Base-by-base conservation (phyloP, 2,888 invertebrate species). In the Apodemia mormo region DNA sequence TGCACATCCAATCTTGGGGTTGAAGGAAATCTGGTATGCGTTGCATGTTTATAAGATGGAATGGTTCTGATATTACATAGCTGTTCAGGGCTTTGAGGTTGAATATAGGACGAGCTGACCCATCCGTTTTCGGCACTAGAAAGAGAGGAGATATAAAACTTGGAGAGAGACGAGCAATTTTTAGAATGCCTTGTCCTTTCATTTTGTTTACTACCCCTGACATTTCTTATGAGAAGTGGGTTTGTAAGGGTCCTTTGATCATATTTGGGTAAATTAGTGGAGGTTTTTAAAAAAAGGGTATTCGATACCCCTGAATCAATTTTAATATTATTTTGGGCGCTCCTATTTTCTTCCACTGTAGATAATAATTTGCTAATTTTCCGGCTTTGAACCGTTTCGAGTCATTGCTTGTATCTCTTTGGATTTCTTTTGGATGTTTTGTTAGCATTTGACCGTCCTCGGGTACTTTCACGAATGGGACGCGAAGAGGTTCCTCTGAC, bases 101-200 rank as follows among this genome's bases (percentile, higher is more conserved):
- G 78, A 78, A 78, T 49, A 79, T 78, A 0, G 78, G 77, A 0
- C 78, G 71, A 9, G 7, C 40, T 7, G 75, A 70, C 10, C 77
- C 76, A 71, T 77, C 76, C 64, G 67, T 37, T 45, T 80, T 80
- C 10, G 76, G 76, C 0, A 76, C 71, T 9, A 79, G 73, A 70
- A 79, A 80, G 58, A 80, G 73, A 12, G 74, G 56, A 10, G 80
- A 78, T 7, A 80, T 7, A 58, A 79, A 80, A 65, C 77, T 78
- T 37, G 77, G 76, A 7, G 75, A 65, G 12, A 43, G 1, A 5
- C 8, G 66, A 4, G 71, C 76, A 33, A 2, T 7, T 22, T 72
- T 66, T 33, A 69, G 30, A 43, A 69, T 49, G 1, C 54, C 54
- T 37, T 66, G 33, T 10, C 29, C 10, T n/a, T 69, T 69, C 65